Conservation (phyloP, 1,140 invertebrate species). For the Drosophila nasuta region DNA sequence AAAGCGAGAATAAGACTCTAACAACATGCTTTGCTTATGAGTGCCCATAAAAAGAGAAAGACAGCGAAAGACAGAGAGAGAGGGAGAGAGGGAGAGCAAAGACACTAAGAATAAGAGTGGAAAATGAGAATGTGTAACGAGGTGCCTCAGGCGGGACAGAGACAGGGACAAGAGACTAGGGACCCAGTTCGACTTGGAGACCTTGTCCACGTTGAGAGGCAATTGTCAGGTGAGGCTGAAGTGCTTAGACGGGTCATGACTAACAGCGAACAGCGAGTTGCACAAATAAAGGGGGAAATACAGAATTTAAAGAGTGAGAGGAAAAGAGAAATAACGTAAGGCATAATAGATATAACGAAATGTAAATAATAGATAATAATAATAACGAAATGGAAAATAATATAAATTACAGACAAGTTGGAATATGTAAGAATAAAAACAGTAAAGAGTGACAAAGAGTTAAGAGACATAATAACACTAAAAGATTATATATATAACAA, state of each 20-base stretch:
- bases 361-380: no score
- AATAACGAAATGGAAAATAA: no score
- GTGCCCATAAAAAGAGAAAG: conserved; percentile 2
- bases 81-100: not conserved
- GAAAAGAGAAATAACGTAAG: not conserved
- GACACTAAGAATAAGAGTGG: conserved; percentile 13
- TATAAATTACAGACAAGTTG: no score
- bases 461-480: no score
- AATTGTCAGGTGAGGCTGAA: conserved; percentile 20
- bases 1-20: conserved; percentile 25
- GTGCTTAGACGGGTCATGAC: conserved; percentile 25
- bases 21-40: conserved; percentile 55
- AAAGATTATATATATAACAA: no score
- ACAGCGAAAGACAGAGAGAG: not conserved
- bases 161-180: not conserved
- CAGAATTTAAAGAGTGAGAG: not conserved
- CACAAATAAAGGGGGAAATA: not conserved
- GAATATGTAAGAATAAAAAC: no score
- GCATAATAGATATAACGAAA: not conserved
- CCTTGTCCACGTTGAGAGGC: conserved; percentile 15
- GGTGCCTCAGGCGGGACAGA: conserved; percentile 2
- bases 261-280: conserved; percentile 2
- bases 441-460: no score
- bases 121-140: conserved; percentile 13
- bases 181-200: not conserved